Base-by-base conservation (phyloP, 2,888 invertebrate species). In the Tyria jacobaeae region DNA sequence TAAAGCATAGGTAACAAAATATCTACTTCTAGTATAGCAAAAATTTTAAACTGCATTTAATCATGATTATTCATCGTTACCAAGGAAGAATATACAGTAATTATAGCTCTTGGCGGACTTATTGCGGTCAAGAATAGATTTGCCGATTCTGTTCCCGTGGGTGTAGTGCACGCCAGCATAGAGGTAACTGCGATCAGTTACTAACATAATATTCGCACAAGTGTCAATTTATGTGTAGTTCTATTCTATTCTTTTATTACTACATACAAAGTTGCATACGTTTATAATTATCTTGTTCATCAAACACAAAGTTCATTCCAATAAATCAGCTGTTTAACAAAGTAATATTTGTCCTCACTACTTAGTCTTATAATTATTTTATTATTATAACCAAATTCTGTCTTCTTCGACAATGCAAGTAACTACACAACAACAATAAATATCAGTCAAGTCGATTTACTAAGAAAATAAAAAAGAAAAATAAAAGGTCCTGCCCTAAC, bases 71-170 rank as follows among this genome's bases (percentile, higher is more conserved):
- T 64, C 60, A 64, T 64, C 59, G 63, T 64, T 60, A 64, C 63
- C 59, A 64, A 64, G 63, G 63, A 64, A 64, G 63, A 64, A 59
- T 64, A 64, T 50, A 56, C 35, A 48, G 63, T 64, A 64, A 57
- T 59, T 64, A 64, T 64, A 64, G 60, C 10, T 56, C 59, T 64
- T 64, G 63, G 63, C 63, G 48, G 44, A 31, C 56, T 59, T 52
- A 60, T 56, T 49, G 59, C 63, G 63, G 56, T 64, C 63, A 64
- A 64, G 63, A 64, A 64, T 64, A 64, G 63, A 64, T 64, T 47
- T 24, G 49, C 48, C 48, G 63, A 59, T 59, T 64, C 59, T 31
- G 59, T 51, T 64, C 55, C 56, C 63, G 63, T 64, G 63, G 63
- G 63, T 47, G 63, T 63, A 50, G 35, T n/a, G n/a, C n/a, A n/a